Evolutionary conservation across 1,140 invertebrate genomes (phyloP), one percentile per base, ranked within the genome.

Genomic region (Colletes latitarsis): DNA sequence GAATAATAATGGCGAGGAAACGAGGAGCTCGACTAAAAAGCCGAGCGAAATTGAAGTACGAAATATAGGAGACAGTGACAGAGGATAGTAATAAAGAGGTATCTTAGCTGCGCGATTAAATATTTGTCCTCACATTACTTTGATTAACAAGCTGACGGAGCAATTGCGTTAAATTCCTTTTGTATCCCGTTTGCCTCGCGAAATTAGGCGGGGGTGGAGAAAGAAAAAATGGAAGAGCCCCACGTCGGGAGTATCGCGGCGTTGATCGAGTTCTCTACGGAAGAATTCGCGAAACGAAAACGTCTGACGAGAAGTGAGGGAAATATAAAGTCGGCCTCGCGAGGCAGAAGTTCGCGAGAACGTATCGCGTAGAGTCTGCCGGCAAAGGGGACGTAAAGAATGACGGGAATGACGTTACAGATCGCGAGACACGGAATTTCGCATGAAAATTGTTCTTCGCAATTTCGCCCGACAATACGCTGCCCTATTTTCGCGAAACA

Each of bases 391-490:
- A 8, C 3, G 17, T 2, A 46, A 64, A 41, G 58, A 53, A 74
- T 41, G 66, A 69, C 74, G 30, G 63, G 21, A 57, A 77, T 41
- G 21, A 52, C 57, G 67, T 71, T 71, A 41, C 21, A 41, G 57
- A 77, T 77, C 60, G 30, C 43, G 43, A 71, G 53, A 49, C 19
- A 17, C 19, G 53, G 6, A 39, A 49, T 77, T 77, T 39, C 67
- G 21, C 21, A 6, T 57, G 55, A 46, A 69, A 58, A 58, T 30
- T 14, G 39, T 3, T 17, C 4, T 3, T 14, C 15, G 19, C 49
- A 41, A 67, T 39, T 43, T 60, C 43, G 30, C n/a, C n/a, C 12
- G 63, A 62, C 57, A 17, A n/a, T 21, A 21, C 41, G 17, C 9
- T 10, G 17, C 39, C 5, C 12, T 21, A n/a, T 49, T 70, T 70